These are phyloP conservation scores for Meloe dianella DNA, from an alignment of 2,888 invertebrate species.

Conservation along the genomic window DNA sequence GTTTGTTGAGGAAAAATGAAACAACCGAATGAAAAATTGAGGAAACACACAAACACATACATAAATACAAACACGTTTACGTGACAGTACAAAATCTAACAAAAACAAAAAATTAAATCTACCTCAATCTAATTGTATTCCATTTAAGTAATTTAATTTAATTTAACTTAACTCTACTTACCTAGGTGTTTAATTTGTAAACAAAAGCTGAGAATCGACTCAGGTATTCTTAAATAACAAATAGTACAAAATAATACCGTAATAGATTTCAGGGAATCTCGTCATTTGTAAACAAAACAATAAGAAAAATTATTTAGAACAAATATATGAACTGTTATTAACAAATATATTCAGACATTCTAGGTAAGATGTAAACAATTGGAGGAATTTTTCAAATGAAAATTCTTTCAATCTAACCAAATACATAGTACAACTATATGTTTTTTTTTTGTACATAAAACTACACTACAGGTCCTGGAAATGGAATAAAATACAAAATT, in stretches of 20 bases:
- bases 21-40: neutral
- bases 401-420: neutral
- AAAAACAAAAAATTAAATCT: constrained; percentile 41
- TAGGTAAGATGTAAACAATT: constrained; percentile 38
- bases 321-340: constrained; percentile 27
- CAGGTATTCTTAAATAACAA: constrained; percentile 49
- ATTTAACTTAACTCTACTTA: constrained; percentile 45
- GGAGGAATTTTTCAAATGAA: neutral
- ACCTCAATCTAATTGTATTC: constrained; percentile 46
- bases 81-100: constrained; percentile 48
- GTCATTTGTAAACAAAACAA: constrained; percentile 24
- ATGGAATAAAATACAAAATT: neutral
- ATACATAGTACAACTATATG: constrained; percentile 11
- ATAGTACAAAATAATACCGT: constrained; percentile 34
- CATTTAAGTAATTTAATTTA: constrained; percentile 27
- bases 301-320: constrained; percentile 13
- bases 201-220: constrained; percentile 27
- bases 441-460: neutral
- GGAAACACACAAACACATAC: neutral
- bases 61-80: neutral
- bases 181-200: constrained; percentile 47
- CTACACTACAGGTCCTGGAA: neutral
- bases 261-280: constrained; percentile 44
- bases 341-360: constrained; percentile 37
- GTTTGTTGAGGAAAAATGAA: constrained; percentile 1